phyloP scores from a whole-genome alignment of 2,797 vertebrate genomes.

The Phrynocephalus vlangalii region DNA sequence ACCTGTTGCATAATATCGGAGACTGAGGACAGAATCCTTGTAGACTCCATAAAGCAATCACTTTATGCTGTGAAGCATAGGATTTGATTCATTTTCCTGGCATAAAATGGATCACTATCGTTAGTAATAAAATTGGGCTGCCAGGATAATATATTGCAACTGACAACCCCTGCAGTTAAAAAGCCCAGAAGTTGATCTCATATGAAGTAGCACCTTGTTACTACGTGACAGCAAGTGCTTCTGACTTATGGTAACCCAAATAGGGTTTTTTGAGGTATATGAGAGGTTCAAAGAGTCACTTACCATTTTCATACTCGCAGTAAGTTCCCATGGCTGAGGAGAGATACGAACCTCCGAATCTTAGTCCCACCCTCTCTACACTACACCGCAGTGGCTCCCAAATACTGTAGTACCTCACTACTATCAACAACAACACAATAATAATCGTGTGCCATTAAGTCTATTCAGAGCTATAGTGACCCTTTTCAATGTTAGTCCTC shows the following conservation, averaged over 20 bases:
- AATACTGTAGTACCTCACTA: too few species aligned
- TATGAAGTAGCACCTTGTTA: neutral
- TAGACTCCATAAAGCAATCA: neutral
- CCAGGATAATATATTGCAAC: neutral
- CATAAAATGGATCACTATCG: slow-evolving; percentile 14
- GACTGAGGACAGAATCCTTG: neutral
- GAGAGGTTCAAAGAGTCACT: too few species aligned
- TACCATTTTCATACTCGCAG: too few species aligned
- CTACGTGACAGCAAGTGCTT: neutral
- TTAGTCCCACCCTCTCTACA: too few species aligned
- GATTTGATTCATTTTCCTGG: slow-evolving; percentile 9
- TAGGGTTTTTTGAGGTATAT: too few species aligned
- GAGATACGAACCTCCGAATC: too few species aligned
- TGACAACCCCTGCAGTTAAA: neutral
- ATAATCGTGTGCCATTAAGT: too few species aligned
- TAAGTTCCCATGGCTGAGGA: too few species aligned
- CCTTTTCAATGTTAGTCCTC: neutral
- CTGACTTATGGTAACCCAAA: too few species aligned
- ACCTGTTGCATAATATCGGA: neutral
- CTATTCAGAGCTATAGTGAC: too few species aligned
- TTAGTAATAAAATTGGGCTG: slow-evolving; percentile 12
- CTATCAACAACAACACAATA: too few species aligned
- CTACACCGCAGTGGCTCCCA: too few species aligned
- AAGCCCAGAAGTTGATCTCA: neutral
- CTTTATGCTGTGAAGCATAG: slow-evolving; percentile 9